phyloP scores from a whole-genome alignment of 2,888 invertebrate species.

The Brachyptera risi region DNA sequence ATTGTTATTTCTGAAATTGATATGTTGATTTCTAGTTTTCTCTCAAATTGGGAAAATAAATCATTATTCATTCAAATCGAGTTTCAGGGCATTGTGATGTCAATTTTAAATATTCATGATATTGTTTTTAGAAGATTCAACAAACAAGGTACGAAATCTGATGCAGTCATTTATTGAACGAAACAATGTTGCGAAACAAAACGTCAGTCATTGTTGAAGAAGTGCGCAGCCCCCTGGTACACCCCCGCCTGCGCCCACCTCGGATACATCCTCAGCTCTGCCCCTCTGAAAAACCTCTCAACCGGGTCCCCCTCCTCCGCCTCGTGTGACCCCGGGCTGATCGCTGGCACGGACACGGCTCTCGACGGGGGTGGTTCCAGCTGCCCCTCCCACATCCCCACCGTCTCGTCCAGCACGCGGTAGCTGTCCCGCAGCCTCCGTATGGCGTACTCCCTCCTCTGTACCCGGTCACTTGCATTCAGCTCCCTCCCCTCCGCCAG shows the following conservation, averaged over 20 bases:
- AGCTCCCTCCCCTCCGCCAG: not conserved
- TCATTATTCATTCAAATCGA: no score
- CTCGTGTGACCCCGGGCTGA: not conserved
- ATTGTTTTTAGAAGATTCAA: no score
- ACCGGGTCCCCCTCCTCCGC: not conserved
- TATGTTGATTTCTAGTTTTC: no score
- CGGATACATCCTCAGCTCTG: not conserved
- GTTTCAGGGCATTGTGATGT: no score
- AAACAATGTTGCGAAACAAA: no score
- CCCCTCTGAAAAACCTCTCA: not conserved
- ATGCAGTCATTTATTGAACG: no score
- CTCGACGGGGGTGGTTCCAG: not conserved
- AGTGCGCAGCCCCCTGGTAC: no score
- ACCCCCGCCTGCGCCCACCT: not conserved
- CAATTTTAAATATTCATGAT: no score
- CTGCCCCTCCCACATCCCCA: not conserved
- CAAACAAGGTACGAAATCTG: no score
- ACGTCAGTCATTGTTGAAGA: no score
- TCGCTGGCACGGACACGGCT: not conserved
- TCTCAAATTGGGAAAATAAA: no score
- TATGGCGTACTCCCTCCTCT: conserved; percentile 30
- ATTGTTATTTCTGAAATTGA: no score
- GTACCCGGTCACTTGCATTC: not conserved
- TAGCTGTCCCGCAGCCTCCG: conserved; percentile 33
- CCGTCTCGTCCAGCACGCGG: conserved; percentile 9